A percentile compares a stretch with the other conserved stretches of the same genome.
Conservation (phyloP, 2,888 invertebrate species). For the Heliconius sara region DNA sequence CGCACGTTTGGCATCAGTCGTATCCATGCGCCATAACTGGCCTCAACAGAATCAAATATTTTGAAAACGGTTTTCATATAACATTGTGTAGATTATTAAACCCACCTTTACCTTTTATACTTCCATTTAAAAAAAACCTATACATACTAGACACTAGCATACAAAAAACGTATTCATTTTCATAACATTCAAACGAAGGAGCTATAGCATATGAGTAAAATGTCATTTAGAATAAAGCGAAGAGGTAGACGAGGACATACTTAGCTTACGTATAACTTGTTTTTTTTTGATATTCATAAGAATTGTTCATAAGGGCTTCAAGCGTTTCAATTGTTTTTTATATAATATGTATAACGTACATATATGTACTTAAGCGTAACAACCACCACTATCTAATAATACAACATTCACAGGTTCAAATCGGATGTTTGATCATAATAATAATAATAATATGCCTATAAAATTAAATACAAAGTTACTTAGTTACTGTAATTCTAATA, state of each 20-base stretch:
- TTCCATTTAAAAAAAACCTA: no score
- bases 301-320: slow-evolving; percentile 63
- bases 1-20: no score
- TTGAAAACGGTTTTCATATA: no score
- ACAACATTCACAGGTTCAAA: slow-evolving; percentile 3
- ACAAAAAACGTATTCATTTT: slow-evolving; percentile 13
- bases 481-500: neutral
- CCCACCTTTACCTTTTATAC: no score
- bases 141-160: neutral
- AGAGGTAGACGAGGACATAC: slow-evolving; percentile 63
- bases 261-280: slow-evolving; percentile 57
- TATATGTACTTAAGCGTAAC: slow-evolving; percentile 13
- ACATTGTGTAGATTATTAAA: no score
- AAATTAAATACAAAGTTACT: neutral
- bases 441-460: neutral
- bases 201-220: neutral
- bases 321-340: slow-evolving; percentile 62
- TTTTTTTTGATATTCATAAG: slow-evolving; percentile 69
- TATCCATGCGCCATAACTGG: no score
- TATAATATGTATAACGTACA: neutral
- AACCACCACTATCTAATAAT: neutral
- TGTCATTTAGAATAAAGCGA: slow-evolving; percentile 54
- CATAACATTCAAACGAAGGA: neutral
- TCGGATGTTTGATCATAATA: neutral
- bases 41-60: no score